These are phyloP conservation scores for Tribolium madens DNA, from an alignment of 1,140 invertebrate species.

Conservation along the genomic window DNA sequence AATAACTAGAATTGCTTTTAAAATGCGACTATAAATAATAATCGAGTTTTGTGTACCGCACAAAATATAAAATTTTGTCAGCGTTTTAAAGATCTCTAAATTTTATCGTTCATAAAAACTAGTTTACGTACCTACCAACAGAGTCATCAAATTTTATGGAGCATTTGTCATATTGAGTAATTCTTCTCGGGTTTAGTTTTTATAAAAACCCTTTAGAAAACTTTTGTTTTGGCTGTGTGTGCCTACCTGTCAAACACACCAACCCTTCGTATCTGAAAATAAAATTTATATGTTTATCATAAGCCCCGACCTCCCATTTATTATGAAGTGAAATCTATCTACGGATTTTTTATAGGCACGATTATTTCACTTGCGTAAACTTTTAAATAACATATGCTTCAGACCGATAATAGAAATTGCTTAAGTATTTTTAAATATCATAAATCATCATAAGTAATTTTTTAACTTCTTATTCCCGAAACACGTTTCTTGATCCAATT, in stretches of 20 bases:
- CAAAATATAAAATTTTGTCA: too few relatives aligned
- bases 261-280: not conserved
- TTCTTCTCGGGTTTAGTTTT: not conserved
- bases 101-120: too few relatives aligned
- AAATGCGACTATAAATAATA: not conserved
- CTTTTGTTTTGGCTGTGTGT: not conserved
- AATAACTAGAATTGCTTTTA: not conserved
- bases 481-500: not conserved
- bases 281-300: slow-evolving; percentile 19
- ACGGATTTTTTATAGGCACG: not conserved
- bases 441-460: slow-evolving; percentile 7
- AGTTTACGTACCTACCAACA: too few relatives aligned
- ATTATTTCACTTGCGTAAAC: slow-evolving; percentile 10
- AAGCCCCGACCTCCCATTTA: not conserved
- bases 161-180: not conserved
- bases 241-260: not conserved
- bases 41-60: not conserved
- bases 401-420: not conserved
- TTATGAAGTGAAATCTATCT: slow-evolving; percentile 8
- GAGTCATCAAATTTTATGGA: not conserved
- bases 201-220: not conserved
- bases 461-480: not conserved
- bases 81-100: too few relatives aligned
- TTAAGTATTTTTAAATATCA: not conserved
- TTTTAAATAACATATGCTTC: not conserved